Evolutionary conservation across 1,140 invertebrate species (phyloP).

Genomic region (Theocolax elegans): DNA sequence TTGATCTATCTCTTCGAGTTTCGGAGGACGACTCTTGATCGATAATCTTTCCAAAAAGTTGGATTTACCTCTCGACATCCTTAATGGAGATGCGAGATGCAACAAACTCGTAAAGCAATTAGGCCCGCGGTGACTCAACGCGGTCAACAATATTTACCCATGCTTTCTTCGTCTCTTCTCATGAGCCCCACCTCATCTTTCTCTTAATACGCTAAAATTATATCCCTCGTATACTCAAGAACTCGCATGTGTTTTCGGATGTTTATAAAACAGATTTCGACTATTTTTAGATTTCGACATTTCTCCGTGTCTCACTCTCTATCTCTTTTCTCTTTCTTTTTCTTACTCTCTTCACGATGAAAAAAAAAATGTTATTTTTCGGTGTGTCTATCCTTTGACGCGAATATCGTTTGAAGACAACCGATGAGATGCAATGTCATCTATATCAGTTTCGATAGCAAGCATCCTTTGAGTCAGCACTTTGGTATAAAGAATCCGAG

Average conservation of each 20-base stretch:
- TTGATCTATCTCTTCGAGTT: not conserved
- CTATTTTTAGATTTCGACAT: constrained; percentile 7
- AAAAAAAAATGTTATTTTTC: no score
- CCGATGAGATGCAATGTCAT: no score
- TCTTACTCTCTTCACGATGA: no score
- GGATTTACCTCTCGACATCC: not conserved
- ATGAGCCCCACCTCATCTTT: constrained; percentile 7
- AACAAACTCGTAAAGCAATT: not conserved
- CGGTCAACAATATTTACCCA: not conserved
- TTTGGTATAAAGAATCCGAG: no score
- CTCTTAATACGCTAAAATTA: constrained; percentile 50
- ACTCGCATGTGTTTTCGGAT: constrained; percentile 49
- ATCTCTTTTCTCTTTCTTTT: not conserved
- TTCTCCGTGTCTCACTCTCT: not conserved
- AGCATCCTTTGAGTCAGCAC: no score
- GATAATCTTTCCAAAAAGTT: not conserved
- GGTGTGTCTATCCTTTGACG: no score
- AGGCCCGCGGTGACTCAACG: not conserved
- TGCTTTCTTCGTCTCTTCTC: not conserved
- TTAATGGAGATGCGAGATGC: not conserved
- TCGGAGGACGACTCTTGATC: not conserved
- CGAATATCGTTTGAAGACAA: no score
- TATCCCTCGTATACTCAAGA: constrained; percentile 46
- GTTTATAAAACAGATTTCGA: constrained; percentile 58
- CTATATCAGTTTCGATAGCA: no score